Evolutionary conservation across 2,797 vertebrate species (phyloP).

Genomic region (Otolemur crassicaudatus): DNA sequence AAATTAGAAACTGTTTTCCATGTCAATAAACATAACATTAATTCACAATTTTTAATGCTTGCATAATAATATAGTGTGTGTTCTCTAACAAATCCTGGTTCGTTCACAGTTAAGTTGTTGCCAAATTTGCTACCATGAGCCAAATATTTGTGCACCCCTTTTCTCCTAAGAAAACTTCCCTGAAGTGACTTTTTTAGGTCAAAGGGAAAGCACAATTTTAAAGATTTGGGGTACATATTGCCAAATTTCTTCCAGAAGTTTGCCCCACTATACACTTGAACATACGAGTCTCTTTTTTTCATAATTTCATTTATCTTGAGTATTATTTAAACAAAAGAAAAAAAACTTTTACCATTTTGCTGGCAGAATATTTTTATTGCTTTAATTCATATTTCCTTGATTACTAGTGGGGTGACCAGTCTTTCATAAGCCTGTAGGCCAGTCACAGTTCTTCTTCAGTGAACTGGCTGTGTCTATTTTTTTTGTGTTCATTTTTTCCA

Average conservation of each 20-base stretch:
- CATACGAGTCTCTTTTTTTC: neutral
- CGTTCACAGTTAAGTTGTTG: neutral
- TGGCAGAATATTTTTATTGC: neutral
- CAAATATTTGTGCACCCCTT: neutral
- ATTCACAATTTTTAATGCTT: neutral
- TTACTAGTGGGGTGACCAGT: neutral
- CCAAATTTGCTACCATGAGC: neutral
- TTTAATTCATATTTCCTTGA: neutral
- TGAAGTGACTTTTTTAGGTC: neutral
- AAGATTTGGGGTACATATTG: neutral
- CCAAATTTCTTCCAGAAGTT: slow-evolving; percentile 17
- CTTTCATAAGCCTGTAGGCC: neutral
- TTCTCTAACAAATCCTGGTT: neutral
- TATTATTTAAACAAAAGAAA: neutral
- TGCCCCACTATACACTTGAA: neutral
- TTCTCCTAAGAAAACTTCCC: neutral
- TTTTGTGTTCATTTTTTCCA: neutral
- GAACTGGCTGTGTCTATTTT: neutral
- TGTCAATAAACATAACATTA: neutral
- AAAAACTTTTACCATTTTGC: neutral
- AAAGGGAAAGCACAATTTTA: neutral
- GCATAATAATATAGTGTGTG: neutral
- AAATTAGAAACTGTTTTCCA: neutral
- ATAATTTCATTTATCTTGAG: neutral
- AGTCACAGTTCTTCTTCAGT: neutral